Evolutionary conservation across 2,888 invertebrate species (phyloP).

Genomic region (Tinea semifulvella): DNA sequence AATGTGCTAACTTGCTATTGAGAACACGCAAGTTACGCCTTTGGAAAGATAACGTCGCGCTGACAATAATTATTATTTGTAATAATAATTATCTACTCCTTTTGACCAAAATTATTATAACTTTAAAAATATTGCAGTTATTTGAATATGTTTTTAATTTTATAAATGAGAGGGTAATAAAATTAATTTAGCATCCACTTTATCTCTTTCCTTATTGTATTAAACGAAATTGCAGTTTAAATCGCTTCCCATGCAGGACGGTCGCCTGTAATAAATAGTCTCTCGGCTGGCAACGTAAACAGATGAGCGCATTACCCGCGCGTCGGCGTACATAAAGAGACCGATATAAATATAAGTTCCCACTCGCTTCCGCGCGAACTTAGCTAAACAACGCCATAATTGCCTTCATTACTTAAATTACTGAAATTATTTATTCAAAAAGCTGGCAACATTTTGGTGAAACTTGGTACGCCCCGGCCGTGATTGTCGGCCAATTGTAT

Average conservation of each 20-base stretch:
- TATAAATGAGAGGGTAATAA: too few relatives aligned
- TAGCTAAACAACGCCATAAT: constrained; percentile 69
- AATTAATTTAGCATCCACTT: constrained; percentile 10
- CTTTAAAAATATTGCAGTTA: too few relatives aligned
- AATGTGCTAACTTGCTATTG: constrained; percentile 2
- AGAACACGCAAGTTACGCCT: too few relatives aligned
- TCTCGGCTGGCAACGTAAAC: constrained; percentile 52
- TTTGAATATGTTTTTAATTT: too few relatives aligned
- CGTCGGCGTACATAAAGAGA: constrained; percentile 66
- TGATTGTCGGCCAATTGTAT: constrained; percentile 36
- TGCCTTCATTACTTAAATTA: constrained; percentile 69
- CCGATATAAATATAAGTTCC: constrained; percentile 66
- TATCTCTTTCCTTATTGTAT: constrained; percentile 15
- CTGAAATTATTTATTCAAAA: constrained; percentile 68
- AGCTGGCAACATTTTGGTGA: constrained; percentile 63
- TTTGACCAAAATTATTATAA: too few relatives aligned
- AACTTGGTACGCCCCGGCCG: constrained; percentile 36
- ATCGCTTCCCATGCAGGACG: constrained; percentile 51
- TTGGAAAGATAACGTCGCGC: too few relatives aligned
- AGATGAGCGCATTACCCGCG: constrained; percentile 65
- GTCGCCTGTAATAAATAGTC: constrained; percentile 59
- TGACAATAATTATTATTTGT: too few relatives aligned
- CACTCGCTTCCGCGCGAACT: constrained; percentile 63
- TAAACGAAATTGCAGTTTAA: constrained; percentile 57
- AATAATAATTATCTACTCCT: too few relatives aligned